Conservation (phyloP, 2,888 invertebrate species). For the Pharmacophagus antenor region DNA sequence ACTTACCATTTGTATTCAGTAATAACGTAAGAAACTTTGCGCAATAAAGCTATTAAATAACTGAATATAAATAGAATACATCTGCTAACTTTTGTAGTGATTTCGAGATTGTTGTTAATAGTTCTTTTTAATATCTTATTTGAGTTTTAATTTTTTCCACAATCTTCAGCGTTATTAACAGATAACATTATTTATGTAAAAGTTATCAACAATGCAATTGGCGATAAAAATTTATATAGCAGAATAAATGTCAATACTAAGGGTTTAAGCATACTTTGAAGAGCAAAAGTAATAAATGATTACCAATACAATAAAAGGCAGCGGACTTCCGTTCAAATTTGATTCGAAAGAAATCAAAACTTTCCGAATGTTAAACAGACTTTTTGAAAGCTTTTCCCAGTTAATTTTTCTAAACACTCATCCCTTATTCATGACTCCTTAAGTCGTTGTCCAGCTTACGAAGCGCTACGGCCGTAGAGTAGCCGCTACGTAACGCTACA, state of each 20-base stretch:
- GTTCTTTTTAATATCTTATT: too few relatives aligned
- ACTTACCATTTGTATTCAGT: too few relatives aligned
- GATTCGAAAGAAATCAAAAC: constrained; percentile 13
- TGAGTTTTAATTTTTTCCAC: too few relatives aligned
- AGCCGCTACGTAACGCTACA: neutral
- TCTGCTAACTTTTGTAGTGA: too few relatives aligned
- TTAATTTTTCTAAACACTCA: constrained; percentile 60
- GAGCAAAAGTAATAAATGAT: neutral
- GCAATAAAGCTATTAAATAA: too few relatives aligned
- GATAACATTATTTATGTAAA: too few relatives aligned
- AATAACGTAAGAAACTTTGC: too few relatives aligned
- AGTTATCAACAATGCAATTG: too few relatives aligned
- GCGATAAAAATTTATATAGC: neutral
- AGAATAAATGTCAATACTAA: neutral
- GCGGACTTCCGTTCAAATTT: constrained; percentile 4
- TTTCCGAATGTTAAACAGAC: constrained; percentile 20
- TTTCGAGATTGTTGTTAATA: too few relatives aligned
- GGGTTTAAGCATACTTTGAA: neutral
- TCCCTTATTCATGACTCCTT: constrained; percentile 66
- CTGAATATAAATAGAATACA: too few relatives aligned
- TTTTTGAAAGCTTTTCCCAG: neutral
- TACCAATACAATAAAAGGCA: neutral
- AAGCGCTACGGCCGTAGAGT: constrained; percentile 1
- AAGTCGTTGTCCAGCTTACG: constrained; percentile 65
- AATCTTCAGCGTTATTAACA: too few relatives aligned